phyloP scores from a whole-genome alignment of 2,888 invertebrate genomes.

The Masnerella sp. region DNA sequence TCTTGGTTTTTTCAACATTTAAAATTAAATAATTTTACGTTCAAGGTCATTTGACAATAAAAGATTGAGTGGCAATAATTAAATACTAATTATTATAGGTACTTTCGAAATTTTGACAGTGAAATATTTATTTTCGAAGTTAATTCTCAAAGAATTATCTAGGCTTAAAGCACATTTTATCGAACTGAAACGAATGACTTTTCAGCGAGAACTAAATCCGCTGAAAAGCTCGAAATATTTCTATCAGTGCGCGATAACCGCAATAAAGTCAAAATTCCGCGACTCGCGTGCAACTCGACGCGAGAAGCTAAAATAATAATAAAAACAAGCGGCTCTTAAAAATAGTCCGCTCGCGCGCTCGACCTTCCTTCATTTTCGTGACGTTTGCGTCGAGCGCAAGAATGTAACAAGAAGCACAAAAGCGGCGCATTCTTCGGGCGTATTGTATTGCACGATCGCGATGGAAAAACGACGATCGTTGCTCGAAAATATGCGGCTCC shows the following conservation, averaged over 20 bases:
- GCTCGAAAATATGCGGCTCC: not conserved
- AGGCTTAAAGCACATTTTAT: too few species aligned
- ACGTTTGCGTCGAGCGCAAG: conserved; percentile 13
- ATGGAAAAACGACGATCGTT: conserved; percentile 6
- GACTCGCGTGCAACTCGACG: conserved; percentile 5
- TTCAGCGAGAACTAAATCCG: too few species aligned
- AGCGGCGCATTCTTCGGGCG: conserved; percentile 32
- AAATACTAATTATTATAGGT: too few species aligned
- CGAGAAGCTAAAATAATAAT: conserved; percentile 1
- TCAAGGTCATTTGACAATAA: too few species aligned
- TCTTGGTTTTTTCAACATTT: too few species aligned
- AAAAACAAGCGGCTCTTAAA: conserved; percentile 3
- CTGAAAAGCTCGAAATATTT: too few species aligned
- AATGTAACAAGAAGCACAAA: conserved; percentile 41
- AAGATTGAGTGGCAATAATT: too few species aligned
- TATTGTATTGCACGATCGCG: conserved; percentile 26
- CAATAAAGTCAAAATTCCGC: not conserved
- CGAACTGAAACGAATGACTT: too few species aligned
- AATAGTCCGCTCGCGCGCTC: conserved; percentile 16
- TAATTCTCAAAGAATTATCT: too few species aligned
- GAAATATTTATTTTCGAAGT: too few species aligned
- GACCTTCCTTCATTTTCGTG: conserved; percentile 45
- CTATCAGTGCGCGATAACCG: not conserved
- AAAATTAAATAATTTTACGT: too few species aligned
- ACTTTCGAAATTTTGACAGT: too few species aligned